phyloP scores from a whole-genome alignment of 2,113 vertebrate genomes.

The Tylochromis polylepis region DNA sequence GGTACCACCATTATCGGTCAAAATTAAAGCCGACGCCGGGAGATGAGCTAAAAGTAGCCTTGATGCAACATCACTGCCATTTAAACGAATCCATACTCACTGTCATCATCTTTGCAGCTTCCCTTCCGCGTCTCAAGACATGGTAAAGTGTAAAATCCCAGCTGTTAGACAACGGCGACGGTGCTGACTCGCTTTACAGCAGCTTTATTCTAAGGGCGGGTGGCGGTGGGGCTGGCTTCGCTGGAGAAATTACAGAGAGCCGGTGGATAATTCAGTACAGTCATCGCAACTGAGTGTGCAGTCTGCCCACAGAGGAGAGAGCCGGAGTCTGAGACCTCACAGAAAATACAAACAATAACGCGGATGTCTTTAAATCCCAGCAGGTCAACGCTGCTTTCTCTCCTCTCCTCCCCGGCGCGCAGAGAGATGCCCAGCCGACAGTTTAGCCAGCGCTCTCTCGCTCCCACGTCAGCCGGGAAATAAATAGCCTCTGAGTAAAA shows the following conservation, averaged over 20 bases:
- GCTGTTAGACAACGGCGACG: constrained; percentile 34
- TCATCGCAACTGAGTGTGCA: constrained; percentile 59
- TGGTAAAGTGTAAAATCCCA: constrained; percentile 63
- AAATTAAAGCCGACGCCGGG: not conserved
- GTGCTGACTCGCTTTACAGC: constrained; percentile 23
- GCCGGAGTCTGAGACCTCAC: constrained; percentile 52
- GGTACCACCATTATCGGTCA: not conserved
- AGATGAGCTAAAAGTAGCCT: constrained; percentile 26
- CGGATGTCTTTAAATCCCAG: constrained; percentile 65
- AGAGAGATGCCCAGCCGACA: constrained; percentile 12
- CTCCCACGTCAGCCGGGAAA: constrained; percentile 47
- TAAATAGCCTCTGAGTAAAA: constrained; percentile 30
- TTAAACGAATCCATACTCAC: constrained; percentile 66
- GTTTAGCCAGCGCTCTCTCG: constrained; percentile 26
- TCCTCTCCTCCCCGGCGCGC: constrained; percentile 3
- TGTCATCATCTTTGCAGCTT: constrained; percentile 67
- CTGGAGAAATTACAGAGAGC: constrained; percentile 52
- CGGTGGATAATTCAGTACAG: constrained; percentile 51
- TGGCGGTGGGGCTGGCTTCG: constrained; percentile 15
- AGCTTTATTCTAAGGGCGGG: constrained; percentile 51
- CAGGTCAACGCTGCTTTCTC: constrained; percentile 14
- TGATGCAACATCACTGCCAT: not conserved
- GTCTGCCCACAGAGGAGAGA: constrained; percentile 50
- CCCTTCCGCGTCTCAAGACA: constrained; percentile 72
- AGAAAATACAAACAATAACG: constrained; percentile 25